Base-by-base conservation (phyloP, 2,113 vertebrate genomes). In the Amphilophus citrinellus region DNA sequence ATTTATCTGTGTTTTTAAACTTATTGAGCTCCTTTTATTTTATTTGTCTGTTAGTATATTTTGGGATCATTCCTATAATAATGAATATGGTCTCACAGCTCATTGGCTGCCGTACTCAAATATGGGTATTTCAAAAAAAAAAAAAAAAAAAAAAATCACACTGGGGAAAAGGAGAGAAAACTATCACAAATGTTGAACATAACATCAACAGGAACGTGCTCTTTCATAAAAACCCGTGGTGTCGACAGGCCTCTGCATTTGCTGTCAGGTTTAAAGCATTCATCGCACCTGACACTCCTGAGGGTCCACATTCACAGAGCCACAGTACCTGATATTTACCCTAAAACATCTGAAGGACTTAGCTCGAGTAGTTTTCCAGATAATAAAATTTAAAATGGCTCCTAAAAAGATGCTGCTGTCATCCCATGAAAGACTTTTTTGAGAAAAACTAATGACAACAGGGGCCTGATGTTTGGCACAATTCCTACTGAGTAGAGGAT, bases 331-430 rank as follows among this genome's bases (percentile, higher is more conserved):
- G 22, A 24, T 68, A 50, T 50, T 68, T 30, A 50, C 65, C 42
- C 9, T 50, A 30, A 50, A 71, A 71, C 44, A 50, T 50, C 30
- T 2, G 24, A 71, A 71, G 50, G 6, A 53, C 66, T 44, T 5
- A 30, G 44, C 4, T 1, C 6, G 6, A 71, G 24, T 20, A 30
- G 65, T 30, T 50, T 50, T 50, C 2, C 5, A 71, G 22, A 71
- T 71, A 71, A 71, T 71, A 15, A 71, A 71, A 71, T 50, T 68
- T 44, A 71, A 71, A 20, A 50, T 11, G 65, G 42, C 65, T 50
- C 9, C 65, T 71, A 50, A 50, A 71, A 30, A 71, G 65, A 71
- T 18, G 42, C 22, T 9, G 27, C 42, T 2, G 42, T 10, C 42
- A 18, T 30, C 22, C 1, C 42, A 30, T 50, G 65, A 50, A 50